phyloP scores from a whole-genome alignment of 2,888 invertebrate genomes.

The Dicycla oo region DNA sequence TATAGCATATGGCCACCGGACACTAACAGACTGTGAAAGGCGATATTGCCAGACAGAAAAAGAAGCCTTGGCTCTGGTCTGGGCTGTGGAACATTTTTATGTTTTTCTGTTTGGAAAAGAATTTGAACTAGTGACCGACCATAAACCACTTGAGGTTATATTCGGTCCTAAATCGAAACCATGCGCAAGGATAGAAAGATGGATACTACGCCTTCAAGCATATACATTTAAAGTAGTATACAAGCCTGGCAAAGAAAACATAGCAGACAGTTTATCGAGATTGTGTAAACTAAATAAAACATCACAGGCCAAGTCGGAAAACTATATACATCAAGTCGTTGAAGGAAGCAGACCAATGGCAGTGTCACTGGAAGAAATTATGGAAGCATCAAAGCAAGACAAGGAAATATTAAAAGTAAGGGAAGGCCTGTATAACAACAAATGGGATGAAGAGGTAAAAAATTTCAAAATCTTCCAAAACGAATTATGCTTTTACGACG shows the following conservation, averaged over 20 bases:
- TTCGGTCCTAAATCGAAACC: neutral
- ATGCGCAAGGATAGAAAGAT: neutral
- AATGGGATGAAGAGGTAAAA: no score
- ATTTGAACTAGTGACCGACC: neutral
- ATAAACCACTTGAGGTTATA: slow-evolving; percentile 1
- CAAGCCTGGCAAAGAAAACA: neutral
- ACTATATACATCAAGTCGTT: no score
- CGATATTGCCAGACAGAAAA: neutral
- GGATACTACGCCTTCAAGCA: neutral
- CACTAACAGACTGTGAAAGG: neutral
- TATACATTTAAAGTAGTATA: neutral
- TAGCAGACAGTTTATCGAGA: neutral
- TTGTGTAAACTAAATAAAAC: neutral
- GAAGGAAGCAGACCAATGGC: no score
- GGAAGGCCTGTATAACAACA: no score
- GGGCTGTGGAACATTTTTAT: no score
- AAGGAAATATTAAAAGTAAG: no score
- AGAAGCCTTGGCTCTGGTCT: neutral
- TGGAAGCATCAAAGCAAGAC: no score
- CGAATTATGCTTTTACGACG: no score
- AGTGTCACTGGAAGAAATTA: no score
- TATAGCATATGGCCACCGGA: neutral
- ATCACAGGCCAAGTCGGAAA: no score
- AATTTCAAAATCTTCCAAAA: no score
- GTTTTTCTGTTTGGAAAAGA: no score